A percentile compares a stretch with the other conserved stretches of the same genome.
phyloP scores from a whole-genome alignment of 2,888 invertebrate genomes.

The Orthonychiurus folsomi region DNA sequence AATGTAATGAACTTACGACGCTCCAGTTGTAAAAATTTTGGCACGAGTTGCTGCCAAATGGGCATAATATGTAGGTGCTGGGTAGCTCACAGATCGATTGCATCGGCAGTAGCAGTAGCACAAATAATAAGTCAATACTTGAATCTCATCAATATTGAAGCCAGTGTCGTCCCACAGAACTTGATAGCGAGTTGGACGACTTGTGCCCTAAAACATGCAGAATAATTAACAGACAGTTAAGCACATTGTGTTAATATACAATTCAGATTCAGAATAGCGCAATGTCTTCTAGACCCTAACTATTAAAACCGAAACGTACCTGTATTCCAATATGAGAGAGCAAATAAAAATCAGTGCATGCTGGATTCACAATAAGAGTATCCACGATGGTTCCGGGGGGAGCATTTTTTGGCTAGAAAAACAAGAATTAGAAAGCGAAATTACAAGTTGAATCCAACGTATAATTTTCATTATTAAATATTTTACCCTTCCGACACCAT shows the following conservation, averaged over 20 bases:
- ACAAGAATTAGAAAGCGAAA: constrained; percentile 3
- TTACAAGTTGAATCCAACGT: background rate
- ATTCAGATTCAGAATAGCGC: background rate
- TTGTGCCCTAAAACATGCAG: constrained; percentile 42
- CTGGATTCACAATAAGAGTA: constrained; percentile 47
- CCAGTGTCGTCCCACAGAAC: constrained; percentile 68
- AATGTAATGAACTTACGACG: background rate
- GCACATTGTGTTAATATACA: background rate
- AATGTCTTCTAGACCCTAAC: background rate
- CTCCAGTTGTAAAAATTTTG: background rate
- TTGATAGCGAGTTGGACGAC: constrained; percentile 54
- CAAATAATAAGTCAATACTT: constrained; percentile 67
- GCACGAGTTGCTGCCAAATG: constrained; percentile 12
- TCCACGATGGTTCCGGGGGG: constrained; percentile 50
- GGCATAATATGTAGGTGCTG: constrained; percentile 15
- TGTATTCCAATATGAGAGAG: constrained; percentile 43
- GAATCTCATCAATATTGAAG: constrained; percentile 62
- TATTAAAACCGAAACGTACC: constrained; percentile 13
- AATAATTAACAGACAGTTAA: background rate
- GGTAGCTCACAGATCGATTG: constrained; percentile 49
- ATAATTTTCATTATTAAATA: background rate
- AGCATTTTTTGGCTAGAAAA: constrained; percentile 45
- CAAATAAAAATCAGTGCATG: constrained; percentile 49
- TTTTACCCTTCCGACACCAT: constrained; percentile 41
- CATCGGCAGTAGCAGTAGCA: constrained; percentile 70